Conservation (phyloP, 2,113 vertebrate genomes). For the Equus quagga region DNA sequence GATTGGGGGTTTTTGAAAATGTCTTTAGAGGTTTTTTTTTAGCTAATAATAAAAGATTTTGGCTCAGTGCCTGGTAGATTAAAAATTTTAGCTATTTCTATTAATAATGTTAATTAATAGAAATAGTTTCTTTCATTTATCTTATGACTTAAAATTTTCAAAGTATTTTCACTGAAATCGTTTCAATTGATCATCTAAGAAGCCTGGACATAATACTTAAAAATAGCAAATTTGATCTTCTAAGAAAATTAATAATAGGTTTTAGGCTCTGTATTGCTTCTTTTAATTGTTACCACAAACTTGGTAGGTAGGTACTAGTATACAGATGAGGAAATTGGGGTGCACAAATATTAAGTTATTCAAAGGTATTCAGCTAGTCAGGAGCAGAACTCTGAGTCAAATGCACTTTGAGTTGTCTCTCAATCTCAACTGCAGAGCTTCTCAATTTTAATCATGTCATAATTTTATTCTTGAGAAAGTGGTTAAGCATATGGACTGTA, state of each 20-base stretch:
- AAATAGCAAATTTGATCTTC: not conserved
- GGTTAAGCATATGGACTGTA: not conserved
- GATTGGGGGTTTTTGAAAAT: not conserved
- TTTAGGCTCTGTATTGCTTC: not conserved
- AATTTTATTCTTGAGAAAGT: constrained; percentile 12
- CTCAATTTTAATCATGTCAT: not conserved
- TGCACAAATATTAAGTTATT: not conserved
- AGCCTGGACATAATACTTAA: not conserved
- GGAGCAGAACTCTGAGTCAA: not conserved
- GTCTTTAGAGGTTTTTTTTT: not conserved
- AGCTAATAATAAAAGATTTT: not conserved
- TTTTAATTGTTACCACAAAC: constrained; percentile 21
- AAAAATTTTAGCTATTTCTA: not conserved
- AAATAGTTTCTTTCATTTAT: constrained; percentile 37
- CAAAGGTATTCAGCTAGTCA: not conserved
- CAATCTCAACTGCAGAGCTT: not conserved
- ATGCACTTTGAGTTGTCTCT: not conserved
- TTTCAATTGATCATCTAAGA: constrained; percentile 22
- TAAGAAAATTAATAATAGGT: not conserved
- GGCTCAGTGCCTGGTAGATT: not conserved
- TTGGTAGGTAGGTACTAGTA: not conserved
- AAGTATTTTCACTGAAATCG: constrained; percentile 26
- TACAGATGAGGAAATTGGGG: not conserved
- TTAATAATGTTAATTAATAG: constrained; percentile 5
- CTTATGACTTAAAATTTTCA: not conserved